Percentiles rank a stretch among this genome's conserved stretches.
Conservation (phyloP, 1,140 invertebrate species). For the Rhizoglyphus robini region DNA sequence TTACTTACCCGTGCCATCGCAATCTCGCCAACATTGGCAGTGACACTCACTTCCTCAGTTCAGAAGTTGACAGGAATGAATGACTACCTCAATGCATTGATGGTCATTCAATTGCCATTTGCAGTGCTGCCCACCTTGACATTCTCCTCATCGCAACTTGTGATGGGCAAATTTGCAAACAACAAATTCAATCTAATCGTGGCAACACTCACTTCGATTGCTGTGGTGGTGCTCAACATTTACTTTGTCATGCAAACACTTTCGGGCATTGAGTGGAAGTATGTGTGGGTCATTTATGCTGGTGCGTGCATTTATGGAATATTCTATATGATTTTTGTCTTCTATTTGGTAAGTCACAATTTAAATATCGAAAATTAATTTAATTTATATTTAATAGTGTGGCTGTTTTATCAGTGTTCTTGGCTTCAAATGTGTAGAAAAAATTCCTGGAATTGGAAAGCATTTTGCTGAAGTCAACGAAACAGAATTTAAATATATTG, state of each 20-base stretch:
- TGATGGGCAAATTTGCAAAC: constrained; percentile 22
- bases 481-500: constrained; percentile 14
- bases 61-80: constrained; percentile 20
- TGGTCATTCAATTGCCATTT: constrained; percentile 23
- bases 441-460: constrained; percentile 11
- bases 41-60: constrained; percentile 27
- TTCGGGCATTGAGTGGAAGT: background rate
- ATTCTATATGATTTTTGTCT: constrained; percentile 22
- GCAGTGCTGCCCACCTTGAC: constrained; percentile 18
- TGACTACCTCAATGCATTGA: constrained; percentile 22
- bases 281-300: background rate
- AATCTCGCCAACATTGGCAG: constrained; percentile 34
- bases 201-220: constrained; percentile 18
- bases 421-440: background rate
- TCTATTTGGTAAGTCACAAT: constrained; percentile 23
- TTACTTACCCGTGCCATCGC: constrained; percentile 32
- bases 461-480: constrained; percentile 9
- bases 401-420: constrained; percentile 16
- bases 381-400: constrained; percentile 11
- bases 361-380: background rate
- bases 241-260: constrained; percentile 21
- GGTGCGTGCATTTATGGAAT: constrained; percentile 10
- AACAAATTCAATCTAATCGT: background rate
- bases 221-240: constrained; percentile 21
- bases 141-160: constrained; percentile 17